Conservation (phyloP, 2,797 vertebrate species). For the Holocentrus rufus region DNA sequence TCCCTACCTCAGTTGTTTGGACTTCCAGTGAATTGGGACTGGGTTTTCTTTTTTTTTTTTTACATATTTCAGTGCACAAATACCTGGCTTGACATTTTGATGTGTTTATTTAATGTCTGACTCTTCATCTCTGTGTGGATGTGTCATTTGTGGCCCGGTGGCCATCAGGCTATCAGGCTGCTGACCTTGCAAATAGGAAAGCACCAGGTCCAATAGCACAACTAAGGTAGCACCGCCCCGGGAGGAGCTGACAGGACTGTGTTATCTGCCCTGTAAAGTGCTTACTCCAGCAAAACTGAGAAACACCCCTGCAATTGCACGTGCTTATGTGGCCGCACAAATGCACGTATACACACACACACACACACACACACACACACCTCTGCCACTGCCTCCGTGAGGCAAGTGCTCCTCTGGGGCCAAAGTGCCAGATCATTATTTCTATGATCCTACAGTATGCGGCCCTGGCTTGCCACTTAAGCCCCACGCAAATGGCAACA, state of each 20-base stretch:
- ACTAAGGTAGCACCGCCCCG: conserved; percentile 34
- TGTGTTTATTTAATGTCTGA: conserved; percentile 46
- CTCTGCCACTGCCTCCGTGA: conserved; percentile 11
- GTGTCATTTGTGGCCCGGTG: conserved; percentile 53
- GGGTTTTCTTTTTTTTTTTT: too few species aligned
- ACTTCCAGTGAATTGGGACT: conserved; percentile 48
- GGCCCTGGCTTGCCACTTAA: conserved; percentile 46
- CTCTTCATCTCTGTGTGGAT: conserved; percentile 49
- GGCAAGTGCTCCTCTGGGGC: conserved; percentile 35
- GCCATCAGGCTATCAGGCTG: conserved; percentile 56
- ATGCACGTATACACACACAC: conserved; percentile 7
- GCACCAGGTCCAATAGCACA: conserved; percentile 50
- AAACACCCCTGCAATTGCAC: conserved; percentile 33
- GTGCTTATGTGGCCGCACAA: neutral
- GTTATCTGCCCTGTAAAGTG: conserved; percentile 48
- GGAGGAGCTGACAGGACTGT: conserved; percentile 43
- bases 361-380: conserved; percentile 1
- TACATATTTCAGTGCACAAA: conserved; percentile 64
- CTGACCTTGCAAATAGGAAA: conserved; percentile 69
- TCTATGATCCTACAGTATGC: conserved; percentile 26
- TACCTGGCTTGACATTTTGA: conserved; percentile 56
- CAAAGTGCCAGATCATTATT: conserved; percentile 58
- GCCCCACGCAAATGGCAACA: conserved; percentile 28
- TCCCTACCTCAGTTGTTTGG: conserved; percentile 78
- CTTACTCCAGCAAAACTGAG: conserved; percentile 53